Conservation (phyloP, 2,888 invertebrate species). For the Neria commutata region DNA sequence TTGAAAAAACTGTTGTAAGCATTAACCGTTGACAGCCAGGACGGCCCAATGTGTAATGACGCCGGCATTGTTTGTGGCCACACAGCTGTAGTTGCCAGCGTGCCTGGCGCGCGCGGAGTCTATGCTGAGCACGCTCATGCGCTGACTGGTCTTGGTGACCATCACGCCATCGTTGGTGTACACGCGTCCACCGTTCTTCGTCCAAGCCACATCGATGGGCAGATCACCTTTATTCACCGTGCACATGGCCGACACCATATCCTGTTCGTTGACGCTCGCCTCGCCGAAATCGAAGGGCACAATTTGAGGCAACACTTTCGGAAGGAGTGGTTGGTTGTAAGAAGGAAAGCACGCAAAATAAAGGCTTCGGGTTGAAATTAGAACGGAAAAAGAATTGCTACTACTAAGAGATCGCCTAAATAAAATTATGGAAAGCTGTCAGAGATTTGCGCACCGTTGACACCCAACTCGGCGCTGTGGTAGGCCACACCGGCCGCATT, state of each 20-base stretch:
- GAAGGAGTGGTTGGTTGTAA: slow-evolving; percentile 4
- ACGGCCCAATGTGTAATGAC: slow-evolving; percentile 65
- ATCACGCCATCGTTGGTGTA: slow-evolving; percentile 65
- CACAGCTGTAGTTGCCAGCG: slow-evolving; percentile 70
- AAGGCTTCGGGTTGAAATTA: neutral
- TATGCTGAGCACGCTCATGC: slow-evolving; percentile 69
- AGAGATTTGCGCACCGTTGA: slow-evolving; percentile 70
- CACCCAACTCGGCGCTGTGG: slow-evolving; percentile 72
- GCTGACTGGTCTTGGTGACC: slow-evolving; percentile 66
- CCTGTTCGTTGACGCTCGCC: slow-evolving; percentile 72
- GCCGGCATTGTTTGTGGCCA: slow-evolving; percentile 69
- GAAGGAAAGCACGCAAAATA: neutral
- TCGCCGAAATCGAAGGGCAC: slow-evolving; percentile 75
- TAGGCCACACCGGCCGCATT: slow-evolving; percentile 73
- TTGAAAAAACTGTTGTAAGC: neutral
- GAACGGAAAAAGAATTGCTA: neutral
- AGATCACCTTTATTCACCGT: slow-evolving; percentile 78
- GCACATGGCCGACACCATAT: slow-evolving; percentile 74
- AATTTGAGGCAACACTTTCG: slow-evolving; percentile 72
- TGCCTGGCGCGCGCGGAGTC: slow-evolving; percentile 69
- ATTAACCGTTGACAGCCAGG: slow-evolving; percentile 67
- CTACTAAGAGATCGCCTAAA: neutral
- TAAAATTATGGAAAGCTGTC: neutral
- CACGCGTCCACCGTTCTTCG: slow-evolving; percentile 63
- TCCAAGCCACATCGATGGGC: slow-evolving; percentile 78